Base-by-base conservation (phyloP, 2,888 invertebrate species). In the Itoplectis maculator region DNA sequence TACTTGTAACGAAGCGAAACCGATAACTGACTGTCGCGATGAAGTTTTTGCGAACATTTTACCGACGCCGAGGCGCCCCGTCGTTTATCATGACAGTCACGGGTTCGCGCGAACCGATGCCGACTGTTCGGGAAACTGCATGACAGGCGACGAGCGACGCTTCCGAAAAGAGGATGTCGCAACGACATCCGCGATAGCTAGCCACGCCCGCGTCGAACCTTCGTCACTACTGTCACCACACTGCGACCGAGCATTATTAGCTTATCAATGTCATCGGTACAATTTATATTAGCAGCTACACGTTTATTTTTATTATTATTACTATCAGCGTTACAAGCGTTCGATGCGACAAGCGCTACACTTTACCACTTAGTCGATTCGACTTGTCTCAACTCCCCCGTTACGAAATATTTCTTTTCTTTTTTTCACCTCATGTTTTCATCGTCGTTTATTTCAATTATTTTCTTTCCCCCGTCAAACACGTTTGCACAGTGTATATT, bases 251-350 rank as follows among this genome's bases (percentile, higher is more conserved):
- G 29, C 68, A 72, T 81, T 79, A 75, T 74, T 77, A 77, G 66
- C 47, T 69, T 73, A 65, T 70, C 45, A 37, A 51, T 72, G 47
- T 74, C 35, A 79, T 77, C 56, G 65, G 56, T 73, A 29, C 51
- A 13, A 77, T 77, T n/a, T 77, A 74, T 79, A 15, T 74, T 63
- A 80, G 51, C 75, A 80, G 59, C 72, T 76, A 73, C 59, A 81
- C 70, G 69, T 84, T 83, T 70, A 74, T 80, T 80, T 83, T 76
- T 56, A 75, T 77, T 37, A 51, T 82, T 75, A 72, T 56, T 74
- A 61, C 37, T 11, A 37, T 15, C 68, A 72, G 51, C 63, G 61
- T 69, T 68, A 73, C 65, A 42, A 54, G 40, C 40, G 54, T 70
- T 69, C 20, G 51, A 40, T 51, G 61, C 73, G 40, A 20, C 49